A percentile compares a stretch with the other conserved stretches of the same genome.
These are phyloP conservation scores for Pharmacophagus antenor DNA, from an alignment of 2,888 invertebrate genomes.

Conservation along the genomic window DNA sequence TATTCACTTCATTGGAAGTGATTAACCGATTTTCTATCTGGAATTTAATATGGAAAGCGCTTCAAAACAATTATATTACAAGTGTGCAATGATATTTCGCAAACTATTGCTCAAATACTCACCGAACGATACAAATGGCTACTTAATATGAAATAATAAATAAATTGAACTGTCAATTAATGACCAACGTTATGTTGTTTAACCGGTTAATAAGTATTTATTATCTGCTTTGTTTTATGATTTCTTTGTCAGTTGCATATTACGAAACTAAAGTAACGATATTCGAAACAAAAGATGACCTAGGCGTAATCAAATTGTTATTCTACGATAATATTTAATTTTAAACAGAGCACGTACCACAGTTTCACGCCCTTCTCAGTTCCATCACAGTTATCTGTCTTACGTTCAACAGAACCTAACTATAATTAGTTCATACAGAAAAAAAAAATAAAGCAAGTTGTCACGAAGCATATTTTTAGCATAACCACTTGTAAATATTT, in stretches of 20 bases:
- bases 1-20: neutral
- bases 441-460: no score
- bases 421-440: no score
- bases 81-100: constrained; percentile 1
- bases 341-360: no score
- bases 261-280: neutral
- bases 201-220: neutral
- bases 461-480: no score
- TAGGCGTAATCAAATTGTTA: neutral
- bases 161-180: constrained; percentile 12
- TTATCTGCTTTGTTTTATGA: constrained; percentile 1
- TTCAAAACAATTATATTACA: neutral
- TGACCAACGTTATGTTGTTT: constrained; percentile 4
- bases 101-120: constrained; percentile 17
- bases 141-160: constrained; percentile 8
- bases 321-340: neutral
- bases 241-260: neutral
- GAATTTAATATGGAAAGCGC: neutral
- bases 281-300: neutral
- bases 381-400: no score
- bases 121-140: constrained; percentile 3
- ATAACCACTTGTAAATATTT: no score
- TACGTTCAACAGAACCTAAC: no score
- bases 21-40: neutral
- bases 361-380: no score